phyloP scores from a whole-genome alignment of 2,797 vertebrate genomes.

The Neomorphus geoffroyi region DNA sequence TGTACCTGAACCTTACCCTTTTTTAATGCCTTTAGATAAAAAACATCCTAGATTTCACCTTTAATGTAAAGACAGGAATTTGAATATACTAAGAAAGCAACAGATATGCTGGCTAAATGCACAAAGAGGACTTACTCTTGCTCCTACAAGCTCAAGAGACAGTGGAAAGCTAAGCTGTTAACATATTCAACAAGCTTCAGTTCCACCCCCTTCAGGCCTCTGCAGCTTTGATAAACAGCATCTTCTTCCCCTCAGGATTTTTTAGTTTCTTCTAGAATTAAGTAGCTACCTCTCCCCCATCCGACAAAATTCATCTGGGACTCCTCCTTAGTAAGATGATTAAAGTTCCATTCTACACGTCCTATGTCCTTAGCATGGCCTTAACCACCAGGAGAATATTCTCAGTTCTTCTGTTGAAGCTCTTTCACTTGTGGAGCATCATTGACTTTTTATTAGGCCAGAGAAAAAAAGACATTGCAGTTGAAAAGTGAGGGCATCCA shows the following conservation, averaged over 20 bases:
- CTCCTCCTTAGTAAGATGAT: not conserved
- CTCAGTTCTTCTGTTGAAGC: not conserved
- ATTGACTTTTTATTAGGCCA: not conserved
- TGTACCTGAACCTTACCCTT: not conserved
- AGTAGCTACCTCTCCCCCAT: not conserved
- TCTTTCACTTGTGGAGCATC: not conserved
- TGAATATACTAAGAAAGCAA: not conserved
- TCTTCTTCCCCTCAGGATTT: not conserved
- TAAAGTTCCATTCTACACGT: not conserved
- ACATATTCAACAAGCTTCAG: not conserved
- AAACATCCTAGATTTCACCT: not conserved
- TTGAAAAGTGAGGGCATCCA: no score
- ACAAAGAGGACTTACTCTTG: not conserved
- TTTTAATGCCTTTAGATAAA: fast-evolving
- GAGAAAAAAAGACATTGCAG: not conserved
- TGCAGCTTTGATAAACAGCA: not conserved
- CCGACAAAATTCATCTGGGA: not conserved
- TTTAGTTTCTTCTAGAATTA: not conserved
- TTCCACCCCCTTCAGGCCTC: not conserved
- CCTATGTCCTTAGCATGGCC: fast-evolving
- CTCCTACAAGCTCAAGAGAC: not conserved
- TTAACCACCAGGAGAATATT: not conserved
- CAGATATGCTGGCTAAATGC: not conserved
- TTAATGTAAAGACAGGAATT: not conserved
- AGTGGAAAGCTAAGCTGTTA: not conserved